phyloP scores from a whole-genome alignment of 2,797 vertebrate genomes.

The Enoplosus armatus region DNA sequence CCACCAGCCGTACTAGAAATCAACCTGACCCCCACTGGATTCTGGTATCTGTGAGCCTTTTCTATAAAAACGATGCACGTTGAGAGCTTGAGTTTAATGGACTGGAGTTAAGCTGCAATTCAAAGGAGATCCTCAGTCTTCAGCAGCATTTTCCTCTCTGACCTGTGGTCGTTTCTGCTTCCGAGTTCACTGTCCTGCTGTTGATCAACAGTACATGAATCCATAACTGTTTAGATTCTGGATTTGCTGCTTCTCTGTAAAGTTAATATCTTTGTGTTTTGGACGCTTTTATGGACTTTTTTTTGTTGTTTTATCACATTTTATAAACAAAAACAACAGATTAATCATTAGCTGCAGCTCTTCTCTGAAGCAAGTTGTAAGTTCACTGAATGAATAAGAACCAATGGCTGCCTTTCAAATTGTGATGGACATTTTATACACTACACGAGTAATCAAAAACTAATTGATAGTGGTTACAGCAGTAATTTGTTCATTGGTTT shows the following conservation, averaged over 20 bases:
- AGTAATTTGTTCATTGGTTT: too few relatives aligned
- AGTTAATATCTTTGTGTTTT: background rate
- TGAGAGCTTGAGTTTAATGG: conserved; percentile 17
- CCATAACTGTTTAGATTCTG: too few relatives aligned
- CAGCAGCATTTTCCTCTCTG: background rate
- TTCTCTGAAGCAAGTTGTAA: background rate
- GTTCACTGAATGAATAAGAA: background rate
- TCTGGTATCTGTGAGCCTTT: background rate
- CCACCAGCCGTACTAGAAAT: background rate
- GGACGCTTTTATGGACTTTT: too few relatives aligned
- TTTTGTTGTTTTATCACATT: too few relatives aligned
- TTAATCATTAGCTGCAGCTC: background rate
- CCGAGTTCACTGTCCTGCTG: too few relatives aligned
- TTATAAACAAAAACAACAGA: background rate
- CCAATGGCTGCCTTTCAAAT: background rate
- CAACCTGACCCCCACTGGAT: background rate
- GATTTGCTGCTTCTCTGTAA: background rate
- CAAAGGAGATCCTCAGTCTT: background rate
- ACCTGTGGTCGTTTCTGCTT: background rate
- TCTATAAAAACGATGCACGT: background rate
- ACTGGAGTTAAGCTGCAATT: conserved; percentile 2
- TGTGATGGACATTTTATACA: background rate
- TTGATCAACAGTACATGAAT: background rate
- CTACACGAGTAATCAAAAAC: background rate
- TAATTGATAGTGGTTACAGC: background rate